Evolutionary conservation across 2,797 vertebrate species (phyloP).

Genomic region (Gobionotothen gibberifrons): DNA sequence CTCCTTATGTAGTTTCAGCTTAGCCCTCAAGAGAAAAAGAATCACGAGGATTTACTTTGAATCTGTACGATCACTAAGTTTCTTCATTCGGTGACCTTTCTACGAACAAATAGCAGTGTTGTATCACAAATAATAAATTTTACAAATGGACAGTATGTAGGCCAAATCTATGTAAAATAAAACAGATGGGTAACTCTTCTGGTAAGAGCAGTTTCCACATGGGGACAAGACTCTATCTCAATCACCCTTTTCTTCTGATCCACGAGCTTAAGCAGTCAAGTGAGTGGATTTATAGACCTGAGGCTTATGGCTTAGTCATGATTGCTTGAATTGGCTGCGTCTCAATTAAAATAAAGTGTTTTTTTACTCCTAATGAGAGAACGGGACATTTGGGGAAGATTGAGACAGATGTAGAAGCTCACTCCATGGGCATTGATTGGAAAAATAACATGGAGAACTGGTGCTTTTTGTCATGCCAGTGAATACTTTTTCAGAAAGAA

Average conservation of each 20-base stretch:
- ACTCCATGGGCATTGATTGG: constrained; percentile 3
- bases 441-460: neutral
- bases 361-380: constrained; percentile 70
- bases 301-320: constrained; percentile 78
- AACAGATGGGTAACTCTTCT: constrained; percentile 52
- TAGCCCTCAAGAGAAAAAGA: constrained; percentile 33
- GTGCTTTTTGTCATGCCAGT: neutral
- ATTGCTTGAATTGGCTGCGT: constrained; percentile 80
- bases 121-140: neutral
- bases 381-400: constrained; percentile 15
- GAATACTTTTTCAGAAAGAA: neutral
- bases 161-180: constrained; percentile 33
- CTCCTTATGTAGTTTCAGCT: constrained; percentile 19
- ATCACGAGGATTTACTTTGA: constrained; percentile 28
- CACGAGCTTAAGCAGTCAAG: constrained; percentile 76
- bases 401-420: constrained; percentile 26
- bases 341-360: constrained; percentile 80
- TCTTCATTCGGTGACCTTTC: constrained; percentile 6
- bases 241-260: constrained; percentile 69
- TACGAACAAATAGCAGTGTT: neutral
- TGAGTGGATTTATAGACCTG: constrained; percentile 80
- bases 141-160: constrained; percentile 5
- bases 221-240: constrained; percentile 59
- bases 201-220: constrained; percentile 43
- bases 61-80: constrained; percentile 8